A percentile compares a stretch with the other conserved stretches of the same genome.
Conservation (phyloP, 2,797 vertebrate genomes). For the Molossus alvarezi region DNA sequence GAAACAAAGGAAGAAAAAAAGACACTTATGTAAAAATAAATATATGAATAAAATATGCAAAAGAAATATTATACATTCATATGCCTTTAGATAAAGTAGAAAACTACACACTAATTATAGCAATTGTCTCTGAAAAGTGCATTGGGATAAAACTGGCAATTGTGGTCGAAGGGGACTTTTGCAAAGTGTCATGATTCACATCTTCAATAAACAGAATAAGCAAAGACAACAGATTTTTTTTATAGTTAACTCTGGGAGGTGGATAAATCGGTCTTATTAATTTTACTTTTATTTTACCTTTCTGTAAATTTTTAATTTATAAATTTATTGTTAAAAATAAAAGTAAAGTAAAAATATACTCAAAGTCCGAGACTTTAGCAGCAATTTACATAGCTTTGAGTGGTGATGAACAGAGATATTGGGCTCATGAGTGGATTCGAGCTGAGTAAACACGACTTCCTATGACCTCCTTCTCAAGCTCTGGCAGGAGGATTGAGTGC, state of each 20-base stretch:
- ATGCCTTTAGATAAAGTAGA: background rate
- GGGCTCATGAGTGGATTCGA: background rate
- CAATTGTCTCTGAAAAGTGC: background rate
- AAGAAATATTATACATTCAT: background rate
- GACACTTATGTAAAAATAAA: background rate
- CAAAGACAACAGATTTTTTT: background rate
- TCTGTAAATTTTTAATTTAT: background rate
- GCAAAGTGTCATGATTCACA: background rate
- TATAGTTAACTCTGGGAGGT: background rate
- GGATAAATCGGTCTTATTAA: background rate
- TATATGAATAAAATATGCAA: background rate
- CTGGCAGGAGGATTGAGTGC: background rate
- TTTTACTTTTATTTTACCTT: constrained; percentile 9
- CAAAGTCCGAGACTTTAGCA: background rate
- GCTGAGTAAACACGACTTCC: background rate
- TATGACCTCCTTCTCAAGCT: background rate
- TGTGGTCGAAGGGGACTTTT: background rate
- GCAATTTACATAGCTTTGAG: background rate
- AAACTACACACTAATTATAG: background rate
- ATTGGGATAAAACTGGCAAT: accelerated
- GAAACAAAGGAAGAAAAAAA: background rate
- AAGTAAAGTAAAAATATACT: background rate
- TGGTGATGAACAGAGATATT: background rate
- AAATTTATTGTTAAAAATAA: constrained; percentile 37
- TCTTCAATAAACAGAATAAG: background rate